Percentiles rank a stretch among this genome's conserved stretches.
Conservation (phyloP, 2,797 vertebrate genomes). For the Anomalospiza imberbis region DNA sequence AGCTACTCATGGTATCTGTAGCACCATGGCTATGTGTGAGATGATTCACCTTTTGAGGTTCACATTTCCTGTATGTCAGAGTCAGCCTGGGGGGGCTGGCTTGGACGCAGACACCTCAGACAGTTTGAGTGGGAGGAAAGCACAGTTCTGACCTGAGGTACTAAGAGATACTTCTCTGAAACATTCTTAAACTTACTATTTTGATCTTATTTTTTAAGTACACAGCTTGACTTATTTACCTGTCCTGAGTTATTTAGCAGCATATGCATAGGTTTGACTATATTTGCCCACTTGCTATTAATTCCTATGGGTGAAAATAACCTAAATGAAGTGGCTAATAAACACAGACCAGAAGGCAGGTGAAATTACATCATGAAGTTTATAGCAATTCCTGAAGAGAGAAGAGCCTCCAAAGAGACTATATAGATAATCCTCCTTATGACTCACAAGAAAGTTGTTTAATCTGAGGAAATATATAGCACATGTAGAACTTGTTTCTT, state of each 20-base stretch:
- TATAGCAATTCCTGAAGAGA: background rate
- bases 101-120: background rate
- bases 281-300: background rate
- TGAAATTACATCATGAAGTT: background rate
- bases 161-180: background rate
- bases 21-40: background rate
- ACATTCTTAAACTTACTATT: background rate
- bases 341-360: background rate
- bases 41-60: background rate
- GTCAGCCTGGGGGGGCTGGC: background rate
- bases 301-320: background rate
- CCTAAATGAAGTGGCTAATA: background rate
- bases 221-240: background rate
- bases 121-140: background rate
- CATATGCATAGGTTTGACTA: background rate
- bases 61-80: background rate
- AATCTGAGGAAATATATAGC: constrained; percentile 11
- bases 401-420: background rate
- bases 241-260: background rate
- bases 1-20: background rate
- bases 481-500: background rate
- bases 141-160: background rate
- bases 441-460: constrained; percentile 15
- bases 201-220: background rate
- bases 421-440: background rate